These are phyloP conservation scores for Melanostoma mellinum DNA, from an alignment of 2,888 invertebrate species.

Conservation along the genomic window DNA sequence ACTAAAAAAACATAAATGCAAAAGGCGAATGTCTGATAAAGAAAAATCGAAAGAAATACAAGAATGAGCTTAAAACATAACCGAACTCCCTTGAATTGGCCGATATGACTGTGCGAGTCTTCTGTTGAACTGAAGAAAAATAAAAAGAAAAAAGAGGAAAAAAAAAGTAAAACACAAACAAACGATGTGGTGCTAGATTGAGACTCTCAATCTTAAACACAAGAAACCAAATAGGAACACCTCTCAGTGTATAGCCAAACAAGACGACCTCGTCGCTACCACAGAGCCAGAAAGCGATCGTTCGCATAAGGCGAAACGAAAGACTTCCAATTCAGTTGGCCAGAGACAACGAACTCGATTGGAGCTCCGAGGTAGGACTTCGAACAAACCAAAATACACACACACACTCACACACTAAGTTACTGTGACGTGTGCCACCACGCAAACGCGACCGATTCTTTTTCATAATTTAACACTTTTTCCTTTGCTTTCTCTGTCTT, in stretches of 20 bases:
- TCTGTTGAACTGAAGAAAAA: conserved; percentile 49
- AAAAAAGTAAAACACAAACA: conserved; percentile 2
- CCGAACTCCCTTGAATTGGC: conserved; percentile 43
- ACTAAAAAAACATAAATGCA: neutral
- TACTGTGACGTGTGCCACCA: conserved; percentile 42
- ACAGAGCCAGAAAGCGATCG: conserved; percentile 18
- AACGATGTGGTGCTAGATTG: conserved; percentile 33
- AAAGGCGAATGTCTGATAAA: conserved; percentile 21
- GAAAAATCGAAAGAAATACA: conserved; percentile 22
- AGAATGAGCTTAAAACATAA: conserved; percentile 50
- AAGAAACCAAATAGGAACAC: conserved; percentile 42
- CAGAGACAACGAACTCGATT: conserved; percentile 82
- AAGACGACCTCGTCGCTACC: conserved; percentile 63
- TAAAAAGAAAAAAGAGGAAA: neutral
- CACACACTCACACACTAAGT: conserved; percentile 13
- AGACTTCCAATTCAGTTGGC: conserved; percentile 81
- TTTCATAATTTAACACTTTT: conserved; percentile 34
- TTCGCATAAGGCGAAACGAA: conserved; percentile 78
- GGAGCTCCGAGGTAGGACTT: conserved; percentile 75
- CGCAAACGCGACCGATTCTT: conserved; percentile 41
- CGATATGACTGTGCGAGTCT: conserved; percentile 13
- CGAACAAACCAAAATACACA: neutral
- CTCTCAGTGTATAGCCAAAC: conserved; percentile 42
- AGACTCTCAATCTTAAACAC: conserved; percentile 30
- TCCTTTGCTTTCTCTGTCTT: conserved; percentile 9